Conservation (phyloP, 2,888 invertebrate species). For the Drosophila putrida region DNA sequence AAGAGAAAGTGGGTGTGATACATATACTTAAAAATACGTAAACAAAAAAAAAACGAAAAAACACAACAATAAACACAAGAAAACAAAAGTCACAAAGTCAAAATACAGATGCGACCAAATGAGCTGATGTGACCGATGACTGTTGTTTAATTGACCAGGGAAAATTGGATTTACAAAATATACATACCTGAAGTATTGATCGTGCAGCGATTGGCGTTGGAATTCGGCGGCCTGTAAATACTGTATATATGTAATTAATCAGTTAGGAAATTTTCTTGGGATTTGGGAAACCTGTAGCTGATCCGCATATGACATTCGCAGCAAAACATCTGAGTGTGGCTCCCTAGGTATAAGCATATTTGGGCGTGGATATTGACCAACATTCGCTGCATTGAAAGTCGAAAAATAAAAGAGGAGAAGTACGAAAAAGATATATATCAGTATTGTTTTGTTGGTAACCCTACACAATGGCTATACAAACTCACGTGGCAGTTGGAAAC, state of each 20-base stretch:
- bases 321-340: constrained; percentile 85
- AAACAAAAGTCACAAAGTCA: constrained; percentile 61
- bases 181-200: constrained; percentile 86
- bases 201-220: constrained; percentile 85
- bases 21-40: constrained; percentile 40
- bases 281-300: constrained; percentile 85
- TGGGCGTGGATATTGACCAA: constrained; percentile 86
- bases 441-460: constrained; percentile 21
- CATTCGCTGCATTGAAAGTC: constrained; percentile 81
- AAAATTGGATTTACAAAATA: neutral
- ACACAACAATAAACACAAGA: constrained; percentile 40
- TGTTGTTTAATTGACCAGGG: constrained; percentile 30
- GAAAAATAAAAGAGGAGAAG: constrained; percentile 8
- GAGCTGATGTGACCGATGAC: constrained; percentile 43
- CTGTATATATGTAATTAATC: constrained; percentile 85
- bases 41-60: constrained; percentile 58
- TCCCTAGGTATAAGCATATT: constrained; percentile 86
- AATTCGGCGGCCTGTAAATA: constrained; percentile 86
- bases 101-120: constrained; percentile 48
- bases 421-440: constrained; percentile 21
- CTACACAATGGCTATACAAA: constrained; percentile 84
- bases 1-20: constrained; percentile 57
- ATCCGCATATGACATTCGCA: constrained; percentile 86
- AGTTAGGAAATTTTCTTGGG: constrained; percentile 75
- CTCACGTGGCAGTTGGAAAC: constrained; percentile 88